Evolutionary conservation across 1,140 invertebrate species (phyloP), one percentile per base, ranked within the genome.

Genomic region (Bombus confusus): DNA sequence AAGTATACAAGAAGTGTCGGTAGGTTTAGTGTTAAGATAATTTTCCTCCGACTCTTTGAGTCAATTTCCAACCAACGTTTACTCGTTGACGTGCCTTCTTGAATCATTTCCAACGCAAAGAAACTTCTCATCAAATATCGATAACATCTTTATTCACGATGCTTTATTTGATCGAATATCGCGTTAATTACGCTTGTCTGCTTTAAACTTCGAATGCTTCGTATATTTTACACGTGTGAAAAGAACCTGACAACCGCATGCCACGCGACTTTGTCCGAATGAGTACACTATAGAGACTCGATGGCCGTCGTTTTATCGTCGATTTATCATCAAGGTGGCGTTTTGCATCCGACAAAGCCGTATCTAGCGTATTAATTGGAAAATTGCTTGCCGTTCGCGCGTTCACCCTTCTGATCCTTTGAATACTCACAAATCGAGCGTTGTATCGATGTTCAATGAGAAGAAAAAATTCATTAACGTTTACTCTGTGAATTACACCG

Each of bases 401-500:
- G 22, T 37, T 37, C 13, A 34, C 6, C n/a, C 18, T 37, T 13
- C 18, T 0, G 22, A 41, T 0, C 39, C 12, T n/a, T 71, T 25
- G 0, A 47, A 25, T 34, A 18, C 37, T 69, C 22, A 8, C 62
- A 22, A 18, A 25, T 66, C 43, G 62, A 62, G 37, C 34, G n/a
- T 57, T 18, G 10, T n/a, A 43, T 78, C 74, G 74, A 34, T 28
- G 75, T 22, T 71, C 62, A 84, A 84, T n/a, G 74, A n/a, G 64
- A 69, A 39, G 13, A 39, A 72, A 72, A 79, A 72, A 71, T 83
- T 77, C 81, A 77, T 83, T 76, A 83, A 43, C 10, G 47, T 76
- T 76, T 52, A 47, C 62, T 25, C 10, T 13, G 37, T 15, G 81
- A 64, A 74, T 81, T 43, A 28, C 39, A 74, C 81, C n/a, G 41